Evolutionary conservation across 2,797 vertebrate species (phyloP).

Genomic region (Enteromius mattozi): DNA sequence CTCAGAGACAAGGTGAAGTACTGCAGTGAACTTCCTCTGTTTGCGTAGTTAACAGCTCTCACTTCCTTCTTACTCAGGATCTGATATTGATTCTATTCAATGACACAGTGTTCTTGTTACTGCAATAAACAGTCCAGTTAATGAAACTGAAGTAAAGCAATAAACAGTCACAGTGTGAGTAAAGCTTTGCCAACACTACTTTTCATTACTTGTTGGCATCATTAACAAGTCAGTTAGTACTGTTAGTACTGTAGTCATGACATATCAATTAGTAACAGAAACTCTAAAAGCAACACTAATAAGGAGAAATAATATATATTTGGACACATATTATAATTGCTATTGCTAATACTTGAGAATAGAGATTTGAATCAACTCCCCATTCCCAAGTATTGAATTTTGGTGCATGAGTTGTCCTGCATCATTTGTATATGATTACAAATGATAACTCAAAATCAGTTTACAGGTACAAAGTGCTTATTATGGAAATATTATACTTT

Average conservation of each 20-base stretch:
- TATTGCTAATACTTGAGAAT: not conserved
- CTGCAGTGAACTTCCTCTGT: constrained; percentile 26
- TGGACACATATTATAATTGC: not conserved
- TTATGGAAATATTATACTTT: no score
- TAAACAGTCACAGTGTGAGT: constrained; percentile 4
- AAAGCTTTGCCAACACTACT: not conserved
- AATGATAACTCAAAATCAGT: no score
- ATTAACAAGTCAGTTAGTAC: not conserved
- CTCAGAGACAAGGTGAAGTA: not conserved
- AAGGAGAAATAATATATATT: not conserved
- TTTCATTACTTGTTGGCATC: not conserved
- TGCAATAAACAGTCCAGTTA: constrained; percentile 46
- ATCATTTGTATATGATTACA: not conserved
- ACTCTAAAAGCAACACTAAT: not conserved
- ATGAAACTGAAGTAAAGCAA: constrained; percentile 4
- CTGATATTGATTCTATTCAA: not conserved
- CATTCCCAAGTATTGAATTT: not conserved
- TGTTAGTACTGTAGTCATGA: not conserved
- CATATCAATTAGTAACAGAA: not conserved
- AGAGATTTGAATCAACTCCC: not conserved
- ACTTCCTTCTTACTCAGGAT: constrained; percentile 46
- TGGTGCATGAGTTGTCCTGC: not conserved
- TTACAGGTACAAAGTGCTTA: no score
- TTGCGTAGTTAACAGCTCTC: constrained; percentile 48
- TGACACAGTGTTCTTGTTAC: constrained; percentile 29